Conservation (phyloP, 2,113 vertebrate species). For the Podarcis cretensis region DNA sequence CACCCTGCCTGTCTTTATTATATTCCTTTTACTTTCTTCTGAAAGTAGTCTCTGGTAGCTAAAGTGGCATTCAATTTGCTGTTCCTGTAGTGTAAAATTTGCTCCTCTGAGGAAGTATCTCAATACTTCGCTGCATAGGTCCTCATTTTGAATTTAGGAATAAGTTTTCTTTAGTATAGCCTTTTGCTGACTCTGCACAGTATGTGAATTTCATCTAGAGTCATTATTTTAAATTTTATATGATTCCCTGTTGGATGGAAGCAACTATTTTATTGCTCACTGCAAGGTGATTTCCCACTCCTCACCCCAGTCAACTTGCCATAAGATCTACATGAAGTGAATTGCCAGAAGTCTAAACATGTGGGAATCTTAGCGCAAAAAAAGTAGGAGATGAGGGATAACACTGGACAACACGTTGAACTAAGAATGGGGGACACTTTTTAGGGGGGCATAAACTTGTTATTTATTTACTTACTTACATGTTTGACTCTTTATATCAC, state of each 20-base stretch:
- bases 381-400: no score
- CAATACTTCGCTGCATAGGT: background rate
- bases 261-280: background rate
- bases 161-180: background rate
- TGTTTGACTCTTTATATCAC: no score
- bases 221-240: constrained; percentile 13
- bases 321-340: background rate
- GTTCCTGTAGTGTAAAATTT: background rate
- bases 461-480: no score
- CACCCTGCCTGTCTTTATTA: background rate
- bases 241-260: background rate
- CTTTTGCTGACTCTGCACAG: constrained; percentile 12
- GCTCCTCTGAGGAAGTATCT: background rate
- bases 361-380: no score
- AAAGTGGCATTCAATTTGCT: background rate
- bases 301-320: background rate
- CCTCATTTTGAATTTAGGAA: background rate
- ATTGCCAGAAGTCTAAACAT: background rate
- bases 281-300: background rate
- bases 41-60: background rate
- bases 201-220: background rate
- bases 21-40: background rate
- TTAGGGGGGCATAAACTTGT: no score
- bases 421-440: no score
- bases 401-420: background rate